Base-by-base conservation (phyloP, 2,113 vertebrate species). In the Ammodytes marinus region DNA sequence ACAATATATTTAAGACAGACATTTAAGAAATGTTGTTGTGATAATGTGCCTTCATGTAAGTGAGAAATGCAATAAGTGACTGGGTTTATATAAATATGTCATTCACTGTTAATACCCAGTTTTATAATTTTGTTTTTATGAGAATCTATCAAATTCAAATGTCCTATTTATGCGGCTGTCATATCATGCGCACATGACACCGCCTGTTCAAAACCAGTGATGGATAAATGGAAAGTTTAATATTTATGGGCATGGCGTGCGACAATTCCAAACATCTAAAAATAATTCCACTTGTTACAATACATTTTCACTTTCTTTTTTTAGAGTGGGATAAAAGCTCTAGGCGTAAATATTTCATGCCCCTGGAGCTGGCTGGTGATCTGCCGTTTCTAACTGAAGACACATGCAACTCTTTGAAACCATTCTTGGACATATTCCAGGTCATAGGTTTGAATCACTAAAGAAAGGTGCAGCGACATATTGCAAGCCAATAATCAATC, bases 321-420 rank as follows among this genome's bases (percentile, higher is more conserved):
- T 86, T 65, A 80, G 82, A 87, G 81, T 8, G 65, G 53, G 70
- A 88, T 89, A 89, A 92, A 94, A 90, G 89, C 88, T 77, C 54
- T 10, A 12, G 52, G 59, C 12, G 47, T 93, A 77, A 92, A 92
- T 94, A 90, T 92, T 93, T 92, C n/a, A 93, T 91, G 82, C 72
- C 52, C 19, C 59, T 40, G 58, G 43, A 77, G 83, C 69, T 50
- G 58, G 74, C 58, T 37, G n/a, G 65, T 47, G 57, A 85, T 84
- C 66, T 61, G 52, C 58, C 6, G 6, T 45, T 71, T 74, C 69
- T 59, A 70, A 77, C 69, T 57, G 39, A 80, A 72, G 57, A 74
- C 27, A 45, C 53, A 46, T 76, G 37, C 67, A 58, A 40, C 53
- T 85, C 86, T 88, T 75, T 84, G 59, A 86, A 89, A 88, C 27